Evolutionary conservation across 1,140 invertebrate species (phyloP).

Genomic region (Argopecten irradians): DNA sequence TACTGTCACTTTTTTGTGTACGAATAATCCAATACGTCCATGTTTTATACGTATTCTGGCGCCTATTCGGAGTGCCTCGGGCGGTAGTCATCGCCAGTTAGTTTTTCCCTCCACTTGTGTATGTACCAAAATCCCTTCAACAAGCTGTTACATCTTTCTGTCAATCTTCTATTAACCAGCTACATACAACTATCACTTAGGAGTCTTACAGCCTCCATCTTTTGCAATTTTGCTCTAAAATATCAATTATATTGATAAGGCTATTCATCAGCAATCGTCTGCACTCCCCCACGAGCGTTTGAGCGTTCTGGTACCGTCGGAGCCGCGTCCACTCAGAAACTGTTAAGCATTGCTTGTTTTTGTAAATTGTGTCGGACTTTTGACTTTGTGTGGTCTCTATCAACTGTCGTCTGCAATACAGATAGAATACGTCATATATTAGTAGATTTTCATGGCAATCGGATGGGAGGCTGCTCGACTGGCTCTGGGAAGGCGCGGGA

Average conservation of each 20-base stretch:
- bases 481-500: background rate
- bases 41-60: conserved; percentile 41
- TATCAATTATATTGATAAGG: conserved; percentile 19
- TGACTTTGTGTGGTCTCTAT: conserved; percentile 21
- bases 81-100: conserved; percentile 2
- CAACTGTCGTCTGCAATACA: conserved; percentile 5
- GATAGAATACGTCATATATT: conserved; percentile 7
- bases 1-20: conserved; percentile 37
- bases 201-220: background rate
- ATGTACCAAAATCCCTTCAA: background rate
- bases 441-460: conserved; percentile 13
- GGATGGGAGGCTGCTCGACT: background rate
- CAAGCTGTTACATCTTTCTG: background rate
- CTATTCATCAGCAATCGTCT: background rate
- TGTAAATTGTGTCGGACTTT: conserved; percentile 13
- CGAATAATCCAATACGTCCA: conserved; percentile 31
- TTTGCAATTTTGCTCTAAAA: background rate
- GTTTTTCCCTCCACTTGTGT: background rate
- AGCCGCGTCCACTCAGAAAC: conserved; percentile 19
- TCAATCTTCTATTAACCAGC: background rate
- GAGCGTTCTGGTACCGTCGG: background rate
- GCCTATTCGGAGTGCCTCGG: conserved; percentile 43
- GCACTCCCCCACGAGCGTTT: background rate
- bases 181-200: background rate
- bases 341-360: conserved; percentile 5